phyloP scores from a whole-genome alignment of 2,797 vertebrate species.

The Tachyglossus aculeatus region DNA sequence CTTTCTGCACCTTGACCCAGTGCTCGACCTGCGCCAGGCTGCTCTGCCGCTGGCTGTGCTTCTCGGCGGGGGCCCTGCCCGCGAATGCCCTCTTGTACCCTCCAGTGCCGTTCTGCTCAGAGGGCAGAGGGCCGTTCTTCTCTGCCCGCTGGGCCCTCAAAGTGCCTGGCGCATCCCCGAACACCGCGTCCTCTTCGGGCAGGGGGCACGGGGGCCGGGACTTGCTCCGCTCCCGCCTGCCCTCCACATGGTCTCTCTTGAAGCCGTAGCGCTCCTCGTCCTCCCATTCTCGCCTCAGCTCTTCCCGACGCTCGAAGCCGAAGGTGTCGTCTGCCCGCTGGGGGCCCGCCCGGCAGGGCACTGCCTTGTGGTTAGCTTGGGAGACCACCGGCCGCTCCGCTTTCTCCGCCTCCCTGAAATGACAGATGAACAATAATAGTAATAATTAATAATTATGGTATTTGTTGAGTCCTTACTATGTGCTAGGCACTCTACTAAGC shows the following conservation, averaged over 20 bases:
- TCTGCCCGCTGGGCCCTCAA: slow-evolving; percentile 68
- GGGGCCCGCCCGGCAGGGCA: slow-evolving; percentile 74
- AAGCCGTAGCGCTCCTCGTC: slow-evolving; percentile 74
- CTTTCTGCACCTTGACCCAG: slow-evolving; percentile 95
- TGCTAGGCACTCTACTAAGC: too few species aligned
- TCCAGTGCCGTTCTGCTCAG: slow-evolving; percentile 86
- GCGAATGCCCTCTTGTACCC: slow-evolving; percentile 82
- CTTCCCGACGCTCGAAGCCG: slow-evolving; percentile 65
- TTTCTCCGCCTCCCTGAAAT: slow-evolving; percentile 81
- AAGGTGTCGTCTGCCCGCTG: slow-evolving; percentile 73
- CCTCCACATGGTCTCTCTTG: slow-evolving; percentile 79
- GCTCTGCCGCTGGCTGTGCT: slow-evolving; percentile 89
- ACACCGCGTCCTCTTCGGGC: slow-evolving; percentile 77
- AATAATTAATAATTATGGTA: too few species aligned
- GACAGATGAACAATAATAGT: slow-evolving; percentile 32
- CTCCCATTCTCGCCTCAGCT: slow-evolving; percentile 75
- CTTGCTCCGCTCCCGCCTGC: slow-evolving; percentile 76
- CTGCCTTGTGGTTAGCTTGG: slow-evolving; percentile 84
- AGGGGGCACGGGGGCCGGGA: slow-evolving; percentile 64
- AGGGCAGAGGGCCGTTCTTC: slow-evolving; percentile 80
- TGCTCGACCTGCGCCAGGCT: slow-evolving; percentile 91
- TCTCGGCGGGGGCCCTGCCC: slow-evolving; percentile 79
- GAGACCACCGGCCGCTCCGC: slow-evolving; percentile 81
- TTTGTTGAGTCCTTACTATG: too few species aligned
- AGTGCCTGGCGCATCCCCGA: slow-evolving; percentile 73